Evolutionary conservation across 2,888 invertebrate species (phyloP).

Genomic region (Neuroscelio doddi): DNA sequence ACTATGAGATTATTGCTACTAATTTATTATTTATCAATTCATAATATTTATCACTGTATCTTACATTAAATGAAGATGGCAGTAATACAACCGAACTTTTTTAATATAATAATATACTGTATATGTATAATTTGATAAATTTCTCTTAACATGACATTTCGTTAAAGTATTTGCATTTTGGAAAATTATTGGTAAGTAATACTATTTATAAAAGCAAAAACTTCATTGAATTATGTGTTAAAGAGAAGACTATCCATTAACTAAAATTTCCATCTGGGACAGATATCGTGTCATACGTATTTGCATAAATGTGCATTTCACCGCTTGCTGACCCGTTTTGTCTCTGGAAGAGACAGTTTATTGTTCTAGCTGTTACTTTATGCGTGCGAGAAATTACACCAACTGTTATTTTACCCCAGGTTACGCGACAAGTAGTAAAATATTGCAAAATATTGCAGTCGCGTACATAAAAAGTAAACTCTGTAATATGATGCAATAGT

Average conservation of each 20-base stretch:
- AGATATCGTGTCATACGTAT: constrained; percentile 30
- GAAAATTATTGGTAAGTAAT: constrained; percentile 10
- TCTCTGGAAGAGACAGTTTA: constrained; percentile 40
- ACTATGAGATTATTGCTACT: too few species aligned
- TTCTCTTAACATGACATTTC: background rate
- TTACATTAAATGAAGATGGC: too few species aligned
- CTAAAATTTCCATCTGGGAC: constrained; percentile 45
- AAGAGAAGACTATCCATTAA: constrained; percentile 44
- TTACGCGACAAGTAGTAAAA: constrained; percentile 24
- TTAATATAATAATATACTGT: too few species aligned
- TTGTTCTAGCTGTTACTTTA: constrained; percentile 43
- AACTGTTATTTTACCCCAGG: constrained; percentile 9
- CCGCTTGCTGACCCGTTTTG: constrained; percentile 36
- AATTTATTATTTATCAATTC: too few species aligned
- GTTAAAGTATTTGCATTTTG: constrained; percentile 9
- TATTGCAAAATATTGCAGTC: constrained; percentile 20
- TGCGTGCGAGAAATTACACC: constrained; percentile 38
- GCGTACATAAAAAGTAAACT: constrained; percentile 5
- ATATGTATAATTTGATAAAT: constrained; percentile 7
- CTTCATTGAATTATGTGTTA: constrained; percentile 33
- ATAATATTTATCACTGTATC: too few species aligned
- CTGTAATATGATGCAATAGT: too few species aligned
- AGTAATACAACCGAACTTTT: too few species aligned
- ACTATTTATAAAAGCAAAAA: constrained; percentile 17
- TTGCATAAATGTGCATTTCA: constrained; percentile 45